Conservation (phyloP, 2,888 invertebrate genomes). For the Anagyrus pseudococci region DNA sequence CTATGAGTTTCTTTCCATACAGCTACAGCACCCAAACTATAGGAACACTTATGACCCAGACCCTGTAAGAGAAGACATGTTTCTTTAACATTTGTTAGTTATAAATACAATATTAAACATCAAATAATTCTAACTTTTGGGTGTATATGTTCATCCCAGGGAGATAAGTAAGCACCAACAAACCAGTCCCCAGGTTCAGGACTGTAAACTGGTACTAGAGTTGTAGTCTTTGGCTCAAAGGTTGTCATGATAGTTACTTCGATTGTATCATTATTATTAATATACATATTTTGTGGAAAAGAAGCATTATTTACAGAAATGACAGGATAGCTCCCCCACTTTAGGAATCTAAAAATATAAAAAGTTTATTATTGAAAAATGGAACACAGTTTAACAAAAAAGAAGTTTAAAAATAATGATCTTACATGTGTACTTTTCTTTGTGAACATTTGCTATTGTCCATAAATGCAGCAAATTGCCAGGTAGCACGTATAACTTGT, state of each 20-base stretch:
- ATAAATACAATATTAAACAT: too few species aligned
- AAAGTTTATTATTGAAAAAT: constrained; percentile 7
- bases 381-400: background rate
- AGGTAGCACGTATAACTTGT: constrained; percentile 62
- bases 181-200: constrained; percentile 65
- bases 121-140: constrained; percentile 58
- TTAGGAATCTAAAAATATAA: constrained; percentile 61
- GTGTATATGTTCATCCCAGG: constrained; percentile 62
- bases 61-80: constrained; percentile 55
- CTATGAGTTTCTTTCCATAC: constrained; percentile 61
- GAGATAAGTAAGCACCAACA: constrained; percentile 62
- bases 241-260: constrained; percentile 54
- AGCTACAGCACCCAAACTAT: constrained; percentile 64
- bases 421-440: constrained; percentile 62
- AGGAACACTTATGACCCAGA: constrained; percentile 62
- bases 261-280: constrained; percentile 50
- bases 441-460: constrained; percentile 60
- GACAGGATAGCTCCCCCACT: constrained; percentile 67
- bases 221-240: constrained; percentile 60
- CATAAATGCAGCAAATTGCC: constrained; percentile 65
- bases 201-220: constrained; percentile 61
- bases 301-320: constrained; percentile 64
- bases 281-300: constrained; percentile 60
- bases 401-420: constrained; percentile 25
- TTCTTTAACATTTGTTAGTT: too few species aligned